Evolutionary conservation across 2,888 invertebrate species (phyloP), one percentile per base, ranked within the genome.

Genomic region (Hipparchia sbordonii): DNA sequence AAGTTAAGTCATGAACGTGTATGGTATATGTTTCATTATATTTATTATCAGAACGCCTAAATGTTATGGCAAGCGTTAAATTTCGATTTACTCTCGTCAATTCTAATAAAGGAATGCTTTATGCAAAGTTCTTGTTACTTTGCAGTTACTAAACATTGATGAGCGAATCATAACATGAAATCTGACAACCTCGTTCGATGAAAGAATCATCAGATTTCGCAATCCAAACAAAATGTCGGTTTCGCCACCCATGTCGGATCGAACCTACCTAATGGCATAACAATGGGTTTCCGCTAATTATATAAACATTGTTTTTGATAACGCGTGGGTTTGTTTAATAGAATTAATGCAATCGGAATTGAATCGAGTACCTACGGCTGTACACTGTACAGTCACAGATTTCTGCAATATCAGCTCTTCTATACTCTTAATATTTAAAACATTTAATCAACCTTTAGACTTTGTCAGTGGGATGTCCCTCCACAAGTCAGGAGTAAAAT

Each of bases 401-500:
- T 61, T 6, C 61, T n/a, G 5, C 39, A 39, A 4, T 5, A 39
- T 5, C 39, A 39, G 39, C 39, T 46, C 59, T 60, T 33, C 33
- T 59, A 0, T 33, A 59, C 1, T n/a, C n/a, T n/a, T n/a, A 23
- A 23, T 71, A 71, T 73, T 70, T 65, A 70, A 71, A 73, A 74
- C 67, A 67, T 72, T 71, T 77, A 76, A 77, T 79, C 59, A 76
- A 61, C 79, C 78, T 80, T 87, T 89, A 90, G 80, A 84, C 99
- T 75, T 98, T 98, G 91, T 96, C 84, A 99, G 94, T 74, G 97
- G 97, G 89, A 97, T 98, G 84, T 99, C 99, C 89, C 98, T 98
- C 99, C 99, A 99, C 89, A 99, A 95, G 89, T 99, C 99, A 39
- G 99, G 99, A 45, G 99, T 99, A n/a, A n/a, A n/a, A n/a, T n/a